Evolutionary conservation across 2,888 invertebrate genomes (phyloP), one percentile per base, ranked within the genome.

Genomic region (Drosophila planitibia): DNA sequence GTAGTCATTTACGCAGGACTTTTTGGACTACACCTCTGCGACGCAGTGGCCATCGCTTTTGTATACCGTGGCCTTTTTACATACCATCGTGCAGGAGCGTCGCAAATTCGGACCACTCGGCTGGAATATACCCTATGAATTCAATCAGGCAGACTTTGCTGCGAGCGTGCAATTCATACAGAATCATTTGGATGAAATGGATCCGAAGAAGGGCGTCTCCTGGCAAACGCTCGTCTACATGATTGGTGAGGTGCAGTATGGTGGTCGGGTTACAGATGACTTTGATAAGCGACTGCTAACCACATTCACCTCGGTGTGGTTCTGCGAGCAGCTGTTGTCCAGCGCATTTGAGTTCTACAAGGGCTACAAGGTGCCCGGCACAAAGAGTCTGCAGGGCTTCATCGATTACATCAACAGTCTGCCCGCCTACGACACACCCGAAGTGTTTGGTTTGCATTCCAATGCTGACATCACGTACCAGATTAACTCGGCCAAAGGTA

Each of bases 391-490:
- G 55, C 96, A 96, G 79, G 95, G 95, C 6, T 98, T 98, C 91
- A 94, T 97, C 44, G 97, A 97, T 92, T 97, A 97, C 91, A 98
- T 99, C 63, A 97, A 97, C 89, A 96, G 96, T 87, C 94, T 99
- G 78, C 97, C 97, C 1, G 94, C 96, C 28, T 96, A 96, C 30
- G 99, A 99, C 93, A 97, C 97, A 2, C 99, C 99, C 0, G 98
- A 99, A 94, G 98, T 98, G 12, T 99, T 99, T 93, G 99, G 99
- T n/a, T 94, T 99, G 61, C 99, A 99, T 93, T 95, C 97, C 10
- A 99, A 99, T 94, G 99, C 99, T 60, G 99, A 99, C 92, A 99
- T 99, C 79, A 99, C 99, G 88, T 99, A 99, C 94, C 98, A 99
- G 94, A 99, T 99, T 76, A 99, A 99, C 92, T 98, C 98, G 54